Conservation (phyloP, 2,888 invertebrate species). For the Eristalis intricaria region DNA sequence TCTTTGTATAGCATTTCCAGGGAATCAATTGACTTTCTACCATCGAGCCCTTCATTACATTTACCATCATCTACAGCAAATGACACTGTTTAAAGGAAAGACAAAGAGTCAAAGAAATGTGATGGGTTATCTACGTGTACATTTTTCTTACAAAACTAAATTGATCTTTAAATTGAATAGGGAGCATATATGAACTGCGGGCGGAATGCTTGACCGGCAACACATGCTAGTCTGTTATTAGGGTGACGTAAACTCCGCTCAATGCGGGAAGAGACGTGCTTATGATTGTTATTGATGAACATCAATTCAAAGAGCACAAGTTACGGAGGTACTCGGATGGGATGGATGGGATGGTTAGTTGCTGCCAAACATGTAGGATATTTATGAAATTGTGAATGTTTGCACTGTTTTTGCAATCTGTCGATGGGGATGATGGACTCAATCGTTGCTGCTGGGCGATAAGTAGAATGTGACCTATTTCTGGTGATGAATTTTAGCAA, state of each 20-base stretch:
- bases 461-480: no score
- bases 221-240: no score
- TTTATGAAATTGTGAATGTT: no score
- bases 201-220: no score
- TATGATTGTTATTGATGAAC: background rate
- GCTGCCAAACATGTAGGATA: no score
- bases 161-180: background rate
- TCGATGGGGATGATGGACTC: no score
- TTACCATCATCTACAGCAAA: background rate
- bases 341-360: no score
- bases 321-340: no score
- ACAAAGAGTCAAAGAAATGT: background rate
- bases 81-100: background rate
- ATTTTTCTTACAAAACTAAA: background rate
- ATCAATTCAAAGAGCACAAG: background rate
- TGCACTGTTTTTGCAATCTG: no score
- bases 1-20: conserved; percentile 26
- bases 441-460: no score
- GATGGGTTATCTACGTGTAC: background rate
- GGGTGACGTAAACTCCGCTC: background rate
- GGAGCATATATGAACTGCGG: no score
- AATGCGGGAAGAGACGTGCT: background rate
- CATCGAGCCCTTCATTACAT: background rate
- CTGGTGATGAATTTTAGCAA: no score
- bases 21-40: conserved; percentile 29